Base-by-base conservation (phyloP, 2,888 invertebrate genomes). In the Himalopsyche anomala region DNA sequence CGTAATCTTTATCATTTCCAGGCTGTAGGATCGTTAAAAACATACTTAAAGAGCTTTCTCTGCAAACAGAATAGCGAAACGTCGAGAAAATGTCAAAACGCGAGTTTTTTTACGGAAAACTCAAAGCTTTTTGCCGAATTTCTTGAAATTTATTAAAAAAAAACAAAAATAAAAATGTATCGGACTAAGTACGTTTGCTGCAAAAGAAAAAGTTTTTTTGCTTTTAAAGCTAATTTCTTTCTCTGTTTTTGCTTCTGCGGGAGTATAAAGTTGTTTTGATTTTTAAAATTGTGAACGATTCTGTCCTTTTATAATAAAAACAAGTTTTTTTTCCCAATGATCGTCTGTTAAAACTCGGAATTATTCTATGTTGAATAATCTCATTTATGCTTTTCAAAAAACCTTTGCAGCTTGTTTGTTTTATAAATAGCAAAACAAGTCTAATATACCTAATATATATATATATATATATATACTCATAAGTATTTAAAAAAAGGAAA, bases 21-120 rank as follows among this genome's bases (percentile, higher is more conserved):
- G 51, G 15, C 51, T 51, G 51, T 51, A 51, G 15, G 51, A 51
- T 51, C 51, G 51, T 51, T 51, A 51, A 51, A 51, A 51, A 51
- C 51, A 51, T 51, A 51, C 51, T 51, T 62, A 62, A 62, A 19
- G 62, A 62, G 62, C 19, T 62, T 28, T 62, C 19, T 62, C 28
- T 62, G n/a, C 62, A 51, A 51, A 51, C 51, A 51, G 62, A 62
- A 62, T 19, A 62, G 62, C 62, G 62, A 62, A 62, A 62, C 62
- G 62, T 62, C 28, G 19, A 62, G n/a, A 62, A n/a, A 62, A 28
- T 62, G 62, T 19, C 51, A 51, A 51, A 51, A 51, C 15, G 51
- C 0, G 51, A 15, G 51, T 15, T 51, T 51, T 28, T 51, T 51
- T 51, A 51, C 51, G 15, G 15, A 51, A 51, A 51, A 51, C 51